Evolutionary conservation across 2,888 invertebrate genomes (phyloP).

Genomic region (Pristionchus maxplancki): DNA sequence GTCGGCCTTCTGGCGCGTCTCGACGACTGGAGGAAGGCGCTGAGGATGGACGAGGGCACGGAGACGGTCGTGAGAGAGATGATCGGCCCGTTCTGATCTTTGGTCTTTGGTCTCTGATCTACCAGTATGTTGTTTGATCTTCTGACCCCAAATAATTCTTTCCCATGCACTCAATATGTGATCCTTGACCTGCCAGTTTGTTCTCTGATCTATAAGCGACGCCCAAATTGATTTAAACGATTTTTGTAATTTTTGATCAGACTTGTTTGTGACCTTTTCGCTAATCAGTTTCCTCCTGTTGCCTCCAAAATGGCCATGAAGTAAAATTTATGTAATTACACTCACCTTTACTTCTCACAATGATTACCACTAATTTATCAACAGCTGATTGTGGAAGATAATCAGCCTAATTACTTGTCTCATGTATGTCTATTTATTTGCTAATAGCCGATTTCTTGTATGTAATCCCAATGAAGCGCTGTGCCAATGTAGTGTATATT

Average conservation of each 20-base stretch:
- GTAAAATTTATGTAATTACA: too few species aligned
- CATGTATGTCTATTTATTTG: too few species aligned
- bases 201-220: not conserved
- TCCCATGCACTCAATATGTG: not conserved
- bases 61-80: slow-evolving; percentile 30
- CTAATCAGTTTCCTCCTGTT: too few species aligned
- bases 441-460: too few species aligned
- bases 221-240: not conserved
- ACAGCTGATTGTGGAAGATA: too few species aligned
- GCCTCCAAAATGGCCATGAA: too few species aligned
- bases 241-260: too few species aligned
- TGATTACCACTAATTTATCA: not conserved
- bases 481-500: not conserved
- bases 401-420: too few species aligned
- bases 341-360: not conserved
- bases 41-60: slow-evolving; percentile 30
- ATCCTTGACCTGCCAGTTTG: not conserved
- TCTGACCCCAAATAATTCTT: not conserved
- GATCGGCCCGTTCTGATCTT: not conserved
- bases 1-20: not conserved
- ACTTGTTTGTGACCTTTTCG: too few species aligned
- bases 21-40: not conserved
- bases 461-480: not conserved
- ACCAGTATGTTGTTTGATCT: not conserved
- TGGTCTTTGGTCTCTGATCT: slow-evolving; percentile 3